Base-by-base conservation (phyloP, 2,888 invertebrate genomes). In the Hirudinaria manillensis region DNA sequence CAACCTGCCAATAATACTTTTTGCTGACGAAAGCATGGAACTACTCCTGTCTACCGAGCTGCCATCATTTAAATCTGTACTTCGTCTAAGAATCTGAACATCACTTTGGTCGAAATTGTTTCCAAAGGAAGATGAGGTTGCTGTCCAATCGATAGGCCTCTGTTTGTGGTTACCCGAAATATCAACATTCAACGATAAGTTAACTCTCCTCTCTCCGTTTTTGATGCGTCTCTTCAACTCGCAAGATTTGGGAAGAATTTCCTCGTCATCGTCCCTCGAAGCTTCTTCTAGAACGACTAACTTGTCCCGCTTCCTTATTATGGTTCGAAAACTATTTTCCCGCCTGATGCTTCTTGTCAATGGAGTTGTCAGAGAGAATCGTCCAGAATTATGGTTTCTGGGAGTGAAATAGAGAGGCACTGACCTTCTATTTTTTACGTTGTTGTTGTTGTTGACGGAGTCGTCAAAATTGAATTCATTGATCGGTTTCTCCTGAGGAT, bases 211-310 rank as follows among this genome's bases (percentile, higher is more conserved):
- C n/a, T 68, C n/a, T 10, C 68, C 68, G 68, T 29, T 68, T 19
- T 68, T 34, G 3, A 34, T 6, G 16, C 10, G n/a, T 3, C 36
- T n/a, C 3, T 61, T 61, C 16, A 16, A 45, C 16, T 45, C 45
- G 29, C 29, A 27, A 6, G 61, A 61, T 21, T 53, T 53, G n/a
- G n/a, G n/a, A n/a, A n/a, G n/a, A 16, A 53, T 53, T 16, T 29
- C 29, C 0, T 36, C 21, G n/a, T 29, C 13, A 34, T 19, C n/a
- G 3, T n/a, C 3, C 34, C 34, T 32, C 32, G n/a, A 6, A 1
- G 34, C 24, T 24, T 73, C 73, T 38, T 73, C 73, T 55, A 73
- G 45, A 34, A 73, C 55, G n/a, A 73, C 65, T 24, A 73, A 19
- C 24, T 73, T 73, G 38, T 73, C 32, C 19, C n/a, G n/a, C 29